Conservation (phyloP, 1,140 invertebrate species). For the Drosophila kikkawai region DNA sequence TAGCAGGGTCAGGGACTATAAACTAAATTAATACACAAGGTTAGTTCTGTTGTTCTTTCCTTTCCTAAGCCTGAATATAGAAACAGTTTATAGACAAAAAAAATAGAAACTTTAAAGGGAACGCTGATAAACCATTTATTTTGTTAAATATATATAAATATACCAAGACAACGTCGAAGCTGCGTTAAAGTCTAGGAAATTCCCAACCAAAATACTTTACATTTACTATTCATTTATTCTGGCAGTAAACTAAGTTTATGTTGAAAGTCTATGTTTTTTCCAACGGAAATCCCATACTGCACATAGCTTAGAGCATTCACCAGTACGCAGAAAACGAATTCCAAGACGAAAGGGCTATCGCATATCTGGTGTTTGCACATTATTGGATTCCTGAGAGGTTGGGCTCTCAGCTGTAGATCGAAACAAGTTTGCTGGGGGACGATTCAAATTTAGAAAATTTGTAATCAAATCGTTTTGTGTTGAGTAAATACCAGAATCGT, state of each 20-base stretch:
- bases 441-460: background rate
- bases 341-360: background rate
- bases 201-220: too few species aligned
- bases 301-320: background rate
- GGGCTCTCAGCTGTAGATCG: background rate
- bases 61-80: too few species aligned
- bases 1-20: background rate
- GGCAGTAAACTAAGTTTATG: background rate
- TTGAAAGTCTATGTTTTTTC: background rate
- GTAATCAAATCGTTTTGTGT: background rate
- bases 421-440: background rate
- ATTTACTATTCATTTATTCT: background rate
- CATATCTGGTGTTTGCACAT: background rate
- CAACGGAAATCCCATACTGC: background rate
- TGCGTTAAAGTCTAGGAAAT: too few species aligned
- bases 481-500: background rate
- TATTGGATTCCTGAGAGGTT: background rate
- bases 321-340: background rate
- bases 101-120: too few species aligned
- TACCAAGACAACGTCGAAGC: too few species aligned
- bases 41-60: too few species aligned
- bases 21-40: background rate
- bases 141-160: too few species aligned
- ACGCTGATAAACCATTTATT: too few species aligned
- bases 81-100: too few species aligned